These are phyloP conservation scores for Galaxea fascicularis DNA, from an alignment of 92 coral and sea anemone genomes.

Conservation along the genomic window DNA sequence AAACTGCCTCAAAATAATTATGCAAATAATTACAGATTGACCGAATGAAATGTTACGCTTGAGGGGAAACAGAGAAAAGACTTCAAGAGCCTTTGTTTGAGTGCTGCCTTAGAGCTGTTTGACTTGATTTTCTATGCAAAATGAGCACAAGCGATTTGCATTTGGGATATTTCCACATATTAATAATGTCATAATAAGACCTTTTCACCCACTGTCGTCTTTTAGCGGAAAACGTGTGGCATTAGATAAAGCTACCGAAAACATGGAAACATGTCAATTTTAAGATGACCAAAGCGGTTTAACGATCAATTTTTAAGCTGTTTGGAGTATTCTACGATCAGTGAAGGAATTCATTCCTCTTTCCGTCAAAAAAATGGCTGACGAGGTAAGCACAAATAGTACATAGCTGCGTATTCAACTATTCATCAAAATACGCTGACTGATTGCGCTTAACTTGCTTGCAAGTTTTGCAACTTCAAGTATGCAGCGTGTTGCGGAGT, in stretches of 20 bases:
- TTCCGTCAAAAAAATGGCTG: constrained; percentile 28
- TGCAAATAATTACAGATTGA: constrained; percentile 18
- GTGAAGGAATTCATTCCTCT: constrained; percentile 30
- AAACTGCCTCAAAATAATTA: constrained; percentile 12
- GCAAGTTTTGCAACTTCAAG: not conserved
- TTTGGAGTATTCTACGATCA: not conserved
- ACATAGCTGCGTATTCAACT: too few species aligned
- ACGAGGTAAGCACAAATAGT: constrained; percentile 27
- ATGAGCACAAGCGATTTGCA: constrained; percentile 35
- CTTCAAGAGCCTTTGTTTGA: constrained; percentile 4
- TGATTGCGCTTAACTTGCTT: not conserved
- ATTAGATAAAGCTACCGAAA: not conserved
- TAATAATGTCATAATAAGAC: not conserved
- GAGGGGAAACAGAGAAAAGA: not conserved
- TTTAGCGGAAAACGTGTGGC: not conserved
- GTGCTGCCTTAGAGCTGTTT: not conserved
- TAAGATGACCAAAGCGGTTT: not conserved
- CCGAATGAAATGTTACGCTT: constrained; percentile 2
- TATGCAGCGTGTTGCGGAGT: not conserved
- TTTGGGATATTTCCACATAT: constrained; percentile 17
- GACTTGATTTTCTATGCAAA: constrained; percentile 29
- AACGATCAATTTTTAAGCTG: not conserved
- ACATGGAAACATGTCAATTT: not conserved
- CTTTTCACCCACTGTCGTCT: not conserved
- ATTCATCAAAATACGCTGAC: too few species aligned